Conservation (phyloP, 2,888 invertebrate species). For the Lumbricus terrestris region DNA sequence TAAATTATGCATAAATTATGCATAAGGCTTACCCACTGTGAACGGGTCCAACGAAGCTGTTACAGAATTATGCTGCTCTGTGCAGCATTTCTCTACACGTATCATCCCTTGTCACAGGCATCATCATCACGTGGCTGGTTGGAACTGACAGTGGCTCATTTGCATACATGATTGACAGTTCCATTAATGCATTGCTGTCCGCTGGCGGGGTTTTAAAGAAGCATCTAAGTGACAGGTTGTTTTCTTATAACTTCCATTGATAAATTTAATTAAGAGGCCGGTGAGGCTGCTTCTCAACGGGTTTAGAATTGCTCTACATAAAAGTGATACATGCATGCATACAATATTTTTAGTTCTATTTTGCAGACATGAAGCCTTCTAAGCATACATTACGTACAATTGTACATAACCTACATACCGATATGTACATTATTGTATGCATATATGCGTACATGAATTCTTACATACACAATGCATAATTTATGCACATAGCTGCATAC, state of each 20-base stretch:
- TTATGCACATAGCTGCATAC: background rate
- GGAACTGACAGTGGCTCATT: background rate
- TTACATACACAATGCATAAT: background rate
- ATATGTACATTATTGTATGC: background rate
- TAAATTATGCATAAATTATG: too few species aligned
- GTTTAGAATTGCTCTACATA: background rate
- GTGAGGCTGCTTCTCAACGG: background rate
- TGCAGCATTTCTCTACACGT: background rate
- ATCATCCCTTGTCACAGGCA: background rate
- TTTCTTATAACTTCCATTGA: background rate
- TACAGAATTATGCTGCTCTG: too few species aligned
- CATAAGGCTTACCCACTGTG: too few species aligned
- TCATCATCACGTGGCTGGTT: background rate
- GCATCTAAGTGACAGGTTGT: background rate
- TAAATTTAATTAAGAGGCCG: background rate
- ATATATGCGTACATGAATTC: background rate
- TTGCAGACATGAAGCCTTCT: background rate
- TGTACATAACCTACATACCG: too few species aligned
- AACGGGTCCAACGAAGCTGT: too few species aligned
- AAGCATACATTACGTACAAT: too few species aligned
- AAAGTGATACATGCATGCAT: background rate
- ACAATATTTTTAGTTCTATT: background rate
- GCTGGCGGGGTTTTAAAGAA: background rate
- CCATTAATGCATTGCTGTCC: background rate
- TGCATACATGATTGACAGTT: background rate